Conservation (phyloP, 2,113 vertebrate genomes). For the Tragelaphus imberbis region DNA sequence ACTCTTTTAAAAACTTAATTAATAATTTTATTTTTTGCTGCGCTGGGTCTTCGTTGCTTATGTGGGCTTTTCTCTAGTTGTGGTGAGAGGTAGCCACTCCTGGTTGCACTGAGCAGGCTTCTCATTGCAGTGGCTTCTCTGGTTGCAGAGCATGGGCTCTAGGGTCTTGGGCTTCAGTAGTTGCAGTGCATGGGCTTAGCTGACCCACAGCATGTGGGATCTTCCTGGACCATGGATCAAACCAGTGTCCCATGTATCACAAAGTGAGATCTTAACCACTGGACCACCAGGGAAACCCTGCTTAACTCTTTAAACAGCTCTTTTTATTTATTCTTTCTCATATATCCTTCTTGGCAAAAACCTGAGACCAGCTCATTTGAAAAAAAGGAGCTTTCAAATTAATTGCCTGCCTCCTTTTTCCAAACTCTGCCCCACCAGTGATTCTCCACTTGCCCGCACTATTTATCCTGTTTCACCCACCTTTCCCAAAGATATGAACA, state of each 20-base stretch:
- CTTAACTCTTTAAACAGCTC: not conserved
- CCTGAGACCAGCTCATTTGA: not conserved
- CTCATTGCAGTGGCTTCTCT: not conserved
- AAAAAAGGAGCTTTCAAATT: not conserved
- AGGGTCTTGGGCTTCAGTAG: not conserved
- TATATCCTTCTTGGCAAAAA: not conserved
- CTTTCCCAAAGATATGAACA: not conserved
- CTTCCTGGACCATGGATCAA: not conserved
- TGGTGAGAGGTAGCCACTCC: not conserved
- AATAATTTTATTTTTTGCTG: not conserved
- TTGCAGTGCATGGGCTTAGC: not conserved
- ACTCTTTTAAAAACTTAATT: not conserved
- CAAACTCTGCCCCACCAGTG: not conserved
- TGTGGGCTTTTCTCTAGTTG: not conserved
- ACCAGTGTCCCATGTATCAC: not conserved
- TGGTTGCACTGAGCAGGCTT: not conserved
- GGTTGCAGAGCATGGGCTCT: not conserved
- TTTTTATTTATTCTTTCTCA: not conserved
- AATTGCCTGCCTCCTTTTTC: not conserved
- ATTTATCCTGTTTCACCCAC: not conserved
- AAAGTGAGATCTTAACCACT: not conserved
- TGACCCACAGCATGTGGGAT: not conserved
- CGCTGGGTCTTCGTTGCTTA: accelerated
- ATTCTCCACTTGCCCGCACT: accelerated
- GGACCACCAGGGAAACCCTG: not conserved